A percentile compares a stretch with the other conserved stretches of the same genome.
Evolutionary conservation across 1,140 invertebrate species (phyloP).

Genomic region (Laupala kohalensis): DNA sequence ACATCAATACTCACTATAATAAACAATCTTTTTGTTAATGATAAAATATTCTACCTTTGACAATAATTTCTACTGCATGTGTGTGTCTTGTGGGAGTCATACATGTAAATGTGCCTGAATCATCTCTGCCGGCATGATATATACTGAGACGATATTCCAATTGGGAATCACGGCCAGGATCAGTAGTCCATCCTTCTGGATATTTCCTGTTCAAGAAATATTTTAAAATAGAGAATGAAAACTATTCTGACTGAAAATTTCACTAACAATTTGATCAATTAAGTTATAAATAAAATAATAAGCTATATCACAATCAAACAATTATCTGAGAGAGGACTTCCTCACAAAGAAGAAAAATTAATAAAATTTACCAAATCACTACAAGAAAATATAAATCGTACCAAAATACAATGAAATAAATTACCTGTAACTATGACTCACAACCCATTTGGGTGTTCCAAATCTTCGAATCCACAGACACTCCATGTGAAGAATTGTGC

Average conservation of each 20-base stretch:
- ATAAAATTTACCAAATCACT: background rate
- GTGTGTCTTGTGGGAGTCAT: conserved; percentile 64
- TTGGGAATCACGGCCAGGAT: conserved; percentile 59
- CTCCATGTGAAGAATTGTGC: conserved; percentile 72
- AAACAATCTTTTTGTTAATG: background rate
- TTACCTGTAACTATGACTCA: conserved; percentile 52
- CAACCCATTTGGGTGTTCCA: conserved; percentile 70
- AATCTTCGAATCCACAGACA: conserved; percentile 73
- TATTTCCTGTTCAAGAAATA: conserved; percentile 42
- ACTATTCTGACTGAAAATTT: background rate
- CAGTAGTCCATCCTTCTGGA: conserved; percentile 68
- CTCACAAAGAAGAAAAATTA: background rate
- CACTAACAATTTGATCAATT: background rate
- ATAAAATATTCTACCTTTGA: conserved; percentile 42
- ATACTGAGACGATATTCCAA: conserved; percentile 72
- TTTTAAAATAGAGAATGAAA: too few species aligned
- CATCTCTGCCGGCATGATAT: conserved; percentile 58
- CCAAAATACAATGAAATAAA: too few species aligned
- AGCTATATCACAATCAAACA: too few species aligned
- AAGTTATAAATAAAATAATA: too few species aligned
- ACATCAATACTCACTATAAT: background rate
- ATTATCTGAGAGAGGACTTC: background rate
- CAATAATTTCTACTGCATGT: conserved; percentile 64
- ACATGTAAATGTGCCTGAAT: conserved; percentile 68
- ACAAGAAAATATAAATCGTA: background rate